Evolutionary conservation across 2,113 vertebrate species (phyloP), one percentile per base, ranked within the genome.

Genomic region (Gymnorhina tibicen): DNA sequence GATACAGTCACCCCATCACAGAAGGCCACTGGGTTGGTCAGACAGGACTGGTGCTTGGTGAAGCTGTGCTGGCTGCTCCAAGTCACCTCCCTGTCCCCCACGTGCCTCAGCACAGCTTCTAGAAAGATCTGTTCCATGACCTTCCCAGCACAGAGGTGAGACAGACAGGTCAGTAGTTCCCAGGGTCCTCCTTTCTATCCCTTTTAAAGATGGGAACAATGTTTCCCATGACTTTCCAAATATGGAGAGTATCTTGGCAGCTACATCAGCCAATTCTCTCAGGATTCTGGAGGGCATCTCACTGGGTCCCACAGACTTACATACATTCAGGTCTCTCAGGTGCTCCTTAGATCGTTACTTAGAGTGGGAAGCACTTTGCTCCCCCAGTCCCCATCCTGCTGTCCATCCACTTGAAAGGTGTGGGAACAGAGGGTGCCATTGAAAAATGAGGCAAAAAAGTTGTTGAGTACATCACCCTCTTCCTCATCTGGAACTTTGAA

Each of bases 231-330:
- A 23, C 32, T 64, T 56, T 37, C 7, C 59, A 27, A 10, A 16
- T 50, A 0, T 7, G 26, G 21, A 42, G 4, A 49, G 41, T 24
- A 6, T 10, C 35, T 16, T 41, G 24, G 44, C 35, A 58, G 10
- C 9, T 24, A 3, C 42, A 28, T 27, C 35, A 42, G 6, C 30
- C 75, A 49, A 1, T 35, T 23, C 58, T 64, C 37, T 37, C 27
- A 28, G 59, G 27, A 11, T 19, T 58, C 27, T 32, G 16, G 13
- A 23, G 6, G 6, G 7, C 21, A 18, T 52, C 41, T 56, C 41
- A 11, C 2, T 17, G 5, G 9, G 17, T 56, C 1, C 3, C 58
- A 27, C 22, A 33, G 15, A 49, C 26, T 23, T 27, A 2, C 0
- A 9, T 22, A 19, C 11, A 9, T 58, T 27, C 26, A 6, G 26